A percentile compares a stretch with the other conserved stretches of the same genome.
Evolutionary conservation across 2,113 vertebrate species (phyloP).

Genomic region (Nesospiza acunhae): DNA sequence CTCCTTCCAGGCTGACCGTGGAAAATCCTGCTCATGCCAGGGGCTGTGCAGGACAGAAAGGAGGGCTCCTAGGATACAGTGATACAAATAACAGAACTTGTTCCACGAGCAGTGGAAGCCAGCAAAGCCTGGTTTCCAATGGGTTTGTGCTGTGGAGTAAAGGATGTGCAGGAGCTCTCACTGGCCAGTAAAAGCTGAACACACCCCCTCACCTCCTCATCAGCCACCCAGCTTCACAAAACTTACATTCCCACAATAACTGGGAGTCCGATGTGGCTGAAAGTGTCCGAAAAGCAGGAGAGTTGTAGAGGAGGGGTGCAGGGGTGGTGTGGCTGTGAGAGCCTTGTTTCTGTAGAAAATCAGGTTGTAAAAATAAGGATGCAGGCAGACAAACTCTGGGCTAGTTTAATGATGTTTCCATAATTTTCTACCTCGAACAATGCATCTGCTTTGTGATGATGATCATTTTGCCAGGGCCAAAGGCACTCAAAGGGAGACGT

Average conservation of each 20-base stretch:
- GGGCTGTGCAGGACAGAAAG: constrained; percentile 9
- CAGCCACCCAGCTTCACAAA: background rate
- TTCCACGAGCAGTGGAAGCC: background rate
- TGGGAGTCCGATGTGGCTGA: background rate
- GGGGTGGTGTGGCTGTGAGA: background rate
- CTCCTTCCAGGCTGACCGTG: constrained; percentile 24
- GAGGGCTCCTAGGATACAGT: constrained; percentile 52
- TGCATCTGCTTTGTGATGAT: background rate
- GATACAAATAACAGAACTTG: constrained; percentile 46
- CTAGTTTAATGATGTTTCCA: background rate
- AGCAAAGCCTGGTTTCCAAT: background rate
- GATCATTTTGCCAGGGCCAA: background rate
- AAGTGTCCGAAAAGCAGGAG: background rate
- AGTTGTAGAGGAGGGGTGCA: background rate
- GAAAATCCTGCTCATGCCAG: constrained; percentile 30
- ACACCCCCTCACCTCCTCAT: background rate
- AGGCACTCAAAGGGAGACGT: background rate
- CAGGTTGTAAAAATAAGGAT: background rate
- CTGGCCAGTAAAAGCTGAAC: background rate
- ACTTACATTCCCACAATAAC: background rate
- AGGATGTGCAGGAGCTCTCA: background rate
- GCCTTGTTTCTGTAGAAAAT: background rate
- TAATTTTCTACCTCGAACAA: background rate
- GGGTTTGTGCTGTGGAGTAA: background rate
- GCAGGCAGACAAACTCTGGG: background rate